A percentile compares a stretch with the other conserved stretches of the same genome.
Conservation (phyloP, 1,140 invertebrate genomes). For the Acromyrmex echinatior region DNA sequence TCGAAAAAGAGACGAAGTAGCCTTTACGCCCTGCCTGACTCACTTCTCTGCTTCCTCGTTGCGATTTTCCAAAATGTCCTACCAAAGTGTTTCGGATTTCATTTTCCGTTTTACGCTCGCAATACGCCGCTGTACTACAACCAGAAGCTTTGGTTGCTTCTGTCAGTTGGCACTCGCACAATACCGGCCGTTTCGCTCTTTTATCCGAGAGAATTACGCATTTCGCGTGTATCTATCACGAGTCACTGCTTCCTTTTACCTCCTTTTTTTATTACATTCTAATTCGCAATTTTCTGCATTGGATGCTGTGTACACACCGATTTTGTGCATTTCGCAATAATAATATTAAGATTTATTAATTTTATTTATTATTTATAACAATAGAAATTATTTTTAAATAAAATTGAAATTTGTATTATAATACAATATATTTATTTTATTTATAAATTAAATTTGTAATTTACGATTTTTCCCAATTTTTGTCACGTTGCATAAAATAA, state of each 20-base stretch:
- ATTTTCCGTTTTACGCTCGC: constrained; percentile 71
- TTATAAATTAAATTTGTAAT: not conserved
- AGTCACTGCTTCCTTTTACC: constrained; percentile 51
- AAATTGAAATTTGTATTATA: not conserved
- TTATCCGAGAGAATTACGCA: constrained; percentile 72
- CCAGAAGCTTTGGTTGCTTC: constrained; percentile 72
- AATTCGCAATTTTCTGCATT: constrained; percentile 18
- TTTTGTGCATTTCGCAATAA: not conserved
- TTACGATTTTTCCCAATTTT: not conserved
- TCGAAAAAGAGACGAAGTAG: constrained; percentile 17
- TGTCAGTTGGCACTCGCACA: constrained; percentile 73
- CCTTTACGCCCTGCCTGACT: constrained; percentile 40
- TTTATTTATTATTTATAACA: not conserved
- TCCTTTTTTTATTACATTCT: constrained; percentile 52
- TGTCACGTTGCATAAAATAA: too few relatives aligned
- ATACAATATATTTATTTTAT: not conserved
- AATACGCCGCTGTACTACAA: constrained; percentile 61
- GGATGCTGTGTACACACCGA: not conserved
- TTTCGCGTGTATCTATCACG: constrained; percentile 67
- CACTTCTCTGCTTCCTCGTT: constrained; percentile 36
- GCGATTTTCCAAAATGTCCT: constrained; percentile 42
- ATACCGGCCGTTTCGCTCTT: constrained; percentile 66
- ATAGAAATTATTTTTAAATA: not conserved
- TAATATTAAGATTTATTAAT: constrained; percentile 16
- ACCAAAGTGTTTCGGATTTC: constrained; percentile 63